Evolutionary conservation across 2,888 invertebrate species (phyloP).

Genomic region (Corythucha ciliata): DNA sequence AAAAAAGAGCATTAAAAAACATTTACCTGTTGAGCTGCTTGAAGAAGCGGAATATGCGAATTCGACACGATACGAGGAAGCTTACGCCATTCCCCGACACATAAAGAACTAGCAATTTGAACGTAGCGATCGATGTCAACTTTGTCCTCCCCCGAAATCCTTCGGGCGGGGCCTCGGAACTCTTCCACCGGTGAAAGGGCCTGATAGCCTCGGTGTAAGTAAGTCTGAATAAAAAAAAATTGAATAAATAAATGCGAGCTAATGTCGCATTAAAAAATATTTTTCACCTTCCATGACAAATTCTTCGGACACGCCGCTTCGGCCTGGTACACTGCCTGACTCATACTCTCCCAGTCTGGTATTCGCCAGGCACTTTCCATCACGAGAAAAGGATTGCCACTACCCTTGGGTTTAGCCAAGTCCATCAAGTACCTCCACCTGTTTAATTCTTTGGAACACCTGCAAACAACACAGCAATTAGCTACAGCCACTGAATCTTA

Average conservation of each 20-base stretch:
- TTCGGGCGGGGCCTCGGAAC: no score
- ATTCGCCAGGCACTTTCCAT: constrained; percentile 92
- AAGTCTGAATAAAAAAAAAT: constrained; percentile 48
- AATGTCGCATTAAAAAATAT: not conserved
- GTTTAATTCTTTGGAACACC: constrained; percentile 88
- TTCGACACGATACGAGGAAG: constrained; percentile 88
- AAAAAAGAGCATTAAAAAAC: no score
- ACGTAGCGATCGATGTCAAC: constrained; percentile 66
- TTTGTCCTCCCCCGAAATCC: constrained; percentile 53
- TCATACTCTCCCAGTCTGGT: constrained; percentile 90
- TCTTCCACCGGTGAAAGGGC: constrained; percentile 82
- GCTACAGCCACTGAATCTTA: no score
- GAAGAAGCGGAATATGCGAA: constrained; percentile 84
- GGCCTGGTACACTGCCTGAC: constrained; percentile 81
- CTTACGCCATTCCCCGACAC: constrained; percentile 92
- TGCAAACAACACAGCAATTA: constrained; percentile 31
- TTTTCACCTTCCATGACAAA: constrained; percentile 53
- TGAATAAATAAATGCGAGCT: constrained; percentile 34
- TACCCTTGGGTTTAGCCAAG: constrained; percentile 69
- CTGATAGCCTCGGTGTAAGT: constrained; percentile 86
- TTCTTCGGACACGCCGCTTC: constrained; percentile 88
- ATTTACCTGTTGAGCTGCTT: constrained; percentile 90
- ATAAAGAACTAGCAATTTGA: constrained; percentile 79
- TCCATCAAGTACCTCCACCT: constrained; percentile 94
- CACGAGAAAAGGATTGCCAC: constrained; percentile 75